phyloP scores from a whole-genome alignment of 2,888 invertebrate genomes.

The Carcina quercana region DNA sequence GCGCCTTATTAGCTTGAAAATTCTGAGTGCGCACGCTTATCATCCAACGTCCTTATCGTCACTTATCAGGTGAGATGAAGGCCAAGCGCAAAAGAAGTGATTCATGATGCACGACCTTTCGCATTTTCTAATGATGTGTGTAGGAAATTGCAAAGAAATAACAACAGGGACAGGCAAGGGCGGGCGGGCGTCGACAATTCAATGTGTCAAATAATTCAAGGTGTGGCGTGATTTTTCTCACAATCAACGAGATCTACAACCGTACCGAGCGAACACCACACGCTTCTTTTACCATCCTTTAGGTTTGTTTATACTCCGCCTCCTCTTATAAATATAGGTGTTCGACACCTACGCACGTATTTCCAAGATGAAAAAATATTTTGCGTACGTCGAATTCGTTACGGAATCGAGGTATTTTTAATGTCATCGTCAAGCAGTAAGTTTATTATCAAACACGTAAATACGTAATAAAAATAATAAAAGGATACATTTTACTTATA shows the following conservation, averaged over 20 bases:
- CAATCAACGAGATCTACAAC: slow-evolving; percentile 67
- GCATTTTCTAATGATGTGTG: slow-evolving; percentile 33
- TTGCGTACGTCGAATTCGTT: slow-evolving; percentile 61
- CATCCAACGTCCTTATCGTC: no score
- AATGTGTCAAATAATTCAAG: slow-evolving; percentile 68
- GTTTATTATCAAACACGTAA: no score
- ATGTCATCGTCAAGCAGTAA: no score
- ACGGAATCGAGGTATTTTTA: no score
- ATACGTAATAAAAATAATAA: no score
- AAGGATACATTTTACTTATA: no score
- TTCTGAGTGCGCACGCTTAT: no score
- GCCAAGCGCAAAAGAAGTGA: no score
- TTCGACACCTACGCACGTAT: slow-evolving; percentile 62
- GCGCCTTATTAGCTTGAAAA: no score
- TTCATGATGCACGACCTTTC: no score
- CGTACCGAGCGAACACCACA: slow-evolving; percentile 34
- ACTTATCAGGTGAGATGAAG: no score
- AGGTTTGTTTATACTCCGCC: slow-evolving; percentile 64
- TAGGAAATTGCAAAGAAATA: slow-evolving; percentile 41
- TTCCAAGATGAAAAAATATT: slow-evolving; percentile 69
- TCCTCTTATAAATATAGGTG: slow-evolving; percentile 67
- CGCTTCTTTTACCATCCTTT: slow-evolving; percentile 51
- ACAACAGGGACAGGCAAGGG: slow-evolving; percentile 41
- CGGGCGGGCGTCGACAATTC: slow-evolving; percentile 52
- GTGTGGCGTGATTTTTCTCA: slow-evolving; percentile 56